phyloP scores from a whole-genome alignment of 2,113 vertebrate species.

The Cephalopterus ornatus region DNA sequence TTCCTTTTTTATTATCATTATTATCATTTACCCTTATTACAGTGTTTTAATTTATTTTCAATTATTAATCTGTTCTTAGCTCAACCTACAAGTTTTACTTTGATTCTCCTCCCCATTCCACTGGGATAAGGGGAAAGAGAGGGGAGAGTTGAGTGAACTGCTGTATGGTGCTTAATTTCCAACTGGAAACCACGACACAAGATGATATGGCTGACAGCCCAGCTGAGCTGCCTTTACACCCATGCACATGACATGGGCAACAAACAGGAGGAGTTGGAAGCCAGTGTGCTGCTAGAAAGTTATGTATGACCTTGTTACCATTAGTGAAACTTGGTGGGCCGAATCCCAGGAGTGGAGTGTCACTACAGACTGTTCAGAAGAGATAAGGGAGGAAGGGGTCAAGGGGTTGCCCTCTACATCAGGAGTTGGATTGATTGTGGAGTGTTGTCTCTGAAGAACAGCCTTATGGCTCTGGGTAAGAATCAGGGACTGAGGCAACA shows the following conservation, averaged over 20 bases:
- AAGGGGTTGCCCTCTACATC: background rate
- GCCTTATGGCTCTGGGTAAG: background rate
- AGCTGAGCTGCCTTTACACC: background rate
- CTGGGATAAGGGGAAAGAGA: background rate
- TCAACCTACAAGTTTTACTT: background rate
- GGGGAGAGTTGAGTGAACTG: background rate
- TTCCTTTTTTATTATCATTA: too few species aligned
- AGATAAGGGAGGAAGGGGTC: background rate
- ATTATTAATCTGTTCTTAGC: background rate
- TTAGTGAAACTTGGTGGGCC: background rate
- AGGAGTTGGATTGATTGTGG: background rate
- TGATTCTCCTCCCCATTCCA: background rate
- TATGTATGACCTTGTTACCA: background rate
- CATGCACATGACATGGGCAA: background rate
- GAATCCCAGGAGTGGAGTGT: background rate
- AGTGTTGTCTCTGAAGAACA: background rate
- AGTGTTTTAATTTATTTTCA: background rate
- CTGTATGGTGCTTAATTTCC: background rate
- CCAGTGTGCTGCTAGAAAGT: background rate
- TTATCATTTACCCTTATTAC: background rate
- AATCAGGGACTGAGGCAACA: background rate
- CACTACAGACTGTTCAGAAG: background rate
- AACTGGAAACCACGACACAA: background rate
- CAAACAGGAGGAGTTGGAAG: background rate
- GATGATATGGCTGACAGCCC: background rate